Base-by-base conservation (phyloP, 2,113 vertebrate genomes). In the Ptyas mucosa region DNA sequence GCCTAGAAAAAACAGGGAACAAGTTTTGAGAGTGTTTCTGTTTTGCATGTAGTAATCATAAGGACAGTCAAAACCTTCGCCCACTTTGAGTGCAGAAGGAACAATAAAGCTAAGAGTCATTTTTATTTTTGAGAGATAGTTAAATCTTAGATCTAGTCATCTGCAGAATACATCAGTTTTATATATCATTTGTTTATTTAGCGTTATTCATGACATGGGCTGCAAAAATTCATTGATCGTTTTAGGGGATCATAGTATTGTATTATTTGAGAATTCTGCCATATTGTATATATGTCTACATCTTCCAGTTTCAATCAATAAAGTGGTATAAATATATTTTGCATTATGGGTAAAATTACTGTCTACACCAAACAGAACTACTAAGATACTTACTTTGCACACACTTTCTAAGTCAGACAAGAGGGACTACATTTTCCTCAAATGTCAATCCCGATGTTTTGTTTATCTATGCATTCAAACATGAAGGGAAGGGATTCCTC, bases 221-320 rank as follows among this genome's bases (percentile, higher is more conserved):
- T 34, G 11, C 64, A 69, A 69, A 69, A 69, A 69, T 18, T 69
- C 64, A 15, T 69, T 34, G 34, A 34, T 69, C 12, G 0, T 34
- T 69, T 69, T 15, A 18, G 64, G 29, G 14, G 29, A 34, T 69
- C 29, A 69, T 18, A 18, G 64, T 69, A 69, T 34, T 34, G 29
- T 29, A n/a, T 69, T 29, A 69, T 69, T 69, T 69, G 64, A 69
- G 12, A 69, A 69, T 69, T 34, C 64, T 69, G 64, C 64, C 26
- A 69, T 69, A 34, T 69, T 69, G 64, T 69, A 69, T 29, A 24
- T 3, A 11, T n/a, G 5, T 3, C 1, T 9, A 8, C 3, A 34
- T 46, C 88, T 2, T 14, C 87, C 21, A 88, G 26, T 43, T 90
- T 9, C 43, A 3, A 23, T 0, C 0, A 3, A 3, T 81, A 43